Base-by-base conservation (phyloP, 2,797 vertebrate species). In the Sus cebifrons region DNA sequence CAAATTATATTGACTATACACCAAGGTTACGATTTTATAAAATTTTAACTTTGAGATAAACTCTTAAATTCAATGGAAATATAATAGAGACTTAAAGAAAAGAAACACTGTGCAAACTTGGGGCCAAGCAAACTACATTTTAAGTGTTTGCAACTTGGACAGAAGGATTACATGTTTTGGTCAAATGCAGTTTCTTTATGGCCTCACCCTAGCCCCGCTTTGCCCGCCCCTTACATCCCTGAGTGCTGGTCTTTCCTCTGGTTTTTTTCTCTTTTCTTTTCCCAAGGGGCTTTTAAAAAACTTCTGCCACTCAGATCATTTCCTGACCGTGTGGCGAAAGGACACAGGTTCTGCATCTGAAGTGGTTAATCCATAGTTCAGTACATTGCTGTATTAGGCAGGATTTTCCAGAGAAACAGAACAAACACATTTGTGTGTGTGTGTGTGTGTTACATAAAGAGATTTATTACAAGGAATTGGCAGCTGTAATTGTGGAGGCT, bases 41-140 rank as follows among this genome's bases (percentile, higher is more conserved):
- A 87, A 91, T 36, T 94, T 92, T 73, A 81, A 86, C 65, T 88
- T 73, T 92, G 68, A 94, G 64, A 60, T 87, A 70, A 78, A 82
- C 58, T 91, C 27, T 92, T 73, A 62, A 84, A 18, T 91, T 68
- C 44, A 81, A 10, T 86, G 54, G 62, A 89, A 93, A 85, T 25
- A 68, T 29, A 74, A 56, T 64, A 73, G 65, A 44, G 83, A 90
- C 74, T 88, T 58, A 54, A 95, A 52, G 73, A 64, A 74, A 82
- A 16, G 87, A 91, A 74, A 79, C 83, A 65, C 49, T 2, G 56
- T 91, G 21, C 18, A n/a, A 21, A n/a, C 27, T 68, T 85, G 87
- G 58, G n/a, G 68, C 64, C 86, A 95, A 86, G 25, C 54, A 81
- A 49, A 60, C 17, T 29, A 52, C 36, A 13, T 91, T 86, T 84